Evolutionary conservation across 2,888 invertebrate species (phyloP).

Genomic region (Nemapogon koenigi): DNA sequence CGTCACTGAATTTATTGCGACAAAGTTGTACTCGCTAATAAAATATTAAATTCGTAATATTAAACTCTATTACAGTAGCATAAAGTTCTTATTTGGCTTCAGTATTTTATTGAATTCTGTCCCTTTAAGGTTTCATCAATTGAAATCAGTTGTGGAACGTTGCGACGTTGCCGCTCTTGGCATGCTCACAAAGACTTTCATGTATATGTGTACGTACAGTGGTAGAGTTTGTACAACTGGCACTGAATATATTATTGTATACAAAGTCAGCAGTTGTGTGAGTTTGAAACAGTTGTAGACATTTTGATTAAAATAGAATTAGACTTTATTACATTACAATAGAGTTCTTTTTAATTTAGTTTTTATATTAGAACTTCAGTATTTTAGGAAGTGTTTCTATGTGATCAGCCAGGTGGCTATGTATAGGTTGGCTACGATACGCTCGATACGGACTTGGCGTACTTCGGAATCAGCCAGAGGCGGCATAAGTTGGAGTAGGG

Average conservation of each 20-base stretch:
- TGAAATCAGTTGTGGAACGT: slow-evolving; percentile 3
- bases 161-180: slow-evolving; percentile 57
- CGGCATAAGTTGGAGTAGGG: slow-evolving; percentile 5
- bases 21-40: neutral
- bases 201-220: slow-evolving; percentile 59
- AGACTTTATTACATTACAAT: slow-evolving; percentile 23
- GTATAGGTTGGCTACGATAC: slow-evolving; percentile 41
- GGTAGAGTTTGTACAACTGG: slow-evolving; percentile 60
- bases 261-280: slow-evolving; percentile 27
- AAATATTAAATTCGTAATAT: too few species aligned
- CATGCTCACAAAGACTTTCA: slow-evolving; percentile 28
- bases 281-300: neutral
- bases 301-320: neutral
- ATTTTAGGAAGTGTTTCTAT: slow-evolving; percentile 25
- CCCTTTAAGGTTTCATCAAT: neutral
- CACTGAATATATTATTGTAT: slow-evolving; percentile 65
- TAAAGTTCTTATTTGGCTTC: neutral
- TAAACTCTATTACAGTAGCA: neutral
- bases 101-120: neutral
- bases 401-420: slow-evolving; percentile 63
- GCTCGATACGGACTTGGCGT: slow-evolving; percentile 4
- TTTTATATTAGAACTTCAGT: neutral
- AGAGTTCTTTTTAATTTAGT: slow-evolving; percentile 35
- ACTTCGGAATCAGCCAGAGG: neutral
- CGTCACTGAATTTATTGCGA: neutral